phyloP scores from a whole-genome alignment of 2,797 vertebrate genomes.

The Halcyon badia region DNA sequence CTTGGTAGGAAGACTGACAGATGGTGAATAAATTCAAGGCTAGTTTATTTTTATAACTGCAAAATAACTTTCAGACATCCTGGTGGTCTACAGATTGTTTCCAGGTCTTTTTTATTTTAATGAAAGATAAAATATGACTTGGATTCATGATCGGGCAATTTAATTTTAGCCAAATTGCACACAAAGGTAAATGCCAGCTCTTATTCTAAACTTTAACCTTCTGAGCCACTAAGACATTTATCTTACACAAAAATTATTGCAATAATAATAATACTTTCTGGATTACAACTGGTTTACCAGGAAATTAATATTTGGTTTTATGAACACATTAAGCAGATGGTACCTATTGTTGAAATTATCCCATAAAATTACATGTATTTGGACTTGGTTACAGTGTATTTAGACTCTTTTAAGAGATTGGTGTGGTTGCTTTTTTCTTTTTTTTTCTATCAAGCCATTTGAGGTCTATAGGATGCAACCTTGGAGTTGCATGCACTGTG shows the following conservation, averaged over 20 bases:
- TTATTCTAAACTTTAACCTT: slow-evolving; percentile 60
- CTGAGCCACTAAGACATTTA: slow-evolving; percentile 26
- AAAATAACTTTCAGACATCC: slow-evolving; percentile 67
- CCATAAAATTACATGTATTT: slow-evolving; percentile 1
- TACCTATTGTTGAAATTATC: slow-evolving; percentile 56
- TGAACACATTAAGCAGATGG: slow-evolving; percentile 64
- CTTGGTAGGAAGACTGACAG: slow-evolving; percentile 39
- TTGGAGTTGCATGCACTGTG: neutral
- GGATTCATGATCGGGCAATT: slow-evolving; percentile 17
- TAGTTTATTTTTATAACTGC: slow-evolving; percentile 54
- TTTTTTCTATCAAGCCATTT: neutral
- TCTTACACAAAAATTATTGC: slow-evolving; percentile 40
- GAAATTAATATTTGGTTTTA: slow-evolving; percentile 73
- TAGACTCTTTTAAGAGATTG: neutral
- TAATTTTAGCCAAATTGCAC: slow-evolving; percentile 38
- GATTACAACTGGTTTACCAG: slow-evolving; percentile 53
- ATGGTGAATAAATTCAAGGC: slow-evolving; percentile 65
- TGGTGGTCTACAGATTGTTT: slow-evolving; percentile 61
- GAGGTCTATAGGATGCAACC: neutral
- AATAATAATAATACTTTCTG: slow-evolving; percentile 54
- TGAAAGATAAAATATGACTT: slow-evolving; percentile 58
- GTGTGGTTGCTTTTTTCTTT: neutral
- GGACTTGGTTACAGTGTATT: neutral
- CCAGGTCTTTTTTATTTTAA: slow-evolving; percentile 67
- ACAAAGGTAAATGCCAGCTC: slow-evolving; percentile 32